Evolutionary conservation across 2,113 vertebrate genomes (phyloP).

Genomic region (Piprites chloris): DNA sequence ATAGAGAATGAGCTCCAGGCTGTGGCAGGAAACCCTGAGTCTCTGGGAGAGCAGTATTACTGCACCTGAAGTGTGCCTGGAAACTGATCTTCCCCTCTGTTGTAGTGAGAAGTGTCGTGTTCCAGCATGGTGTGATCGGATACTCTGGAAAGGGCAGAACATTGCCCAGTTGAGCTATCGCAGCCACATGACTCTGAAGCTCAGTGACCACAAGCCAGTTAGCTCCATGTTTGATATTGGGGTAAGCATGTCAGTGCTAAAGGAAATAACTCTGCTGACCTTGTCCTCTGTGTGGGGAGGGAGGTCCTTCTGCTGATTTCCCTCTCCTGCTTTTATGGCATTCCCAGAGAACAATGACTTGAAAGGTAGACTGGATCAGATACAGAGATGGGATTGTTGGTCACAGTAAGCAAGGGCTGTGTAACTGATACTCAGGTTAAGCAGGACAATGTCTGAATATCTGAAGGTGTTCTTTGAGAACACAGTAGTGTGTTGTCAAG

Average conservation of each 20-base stretch:
- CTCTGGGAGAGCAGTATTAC: neutral
- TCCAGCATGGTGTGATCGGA: slow-evolving; percentile 95
- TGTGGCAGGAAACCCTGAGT: neutral
- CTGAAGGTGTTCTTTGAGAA: neutral
- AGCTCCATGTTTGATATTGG: slow-evolving; percentile 86
- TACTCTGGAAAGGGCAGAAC: slow-evolving; percentile 91
- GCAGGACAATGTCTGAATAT: neutral
- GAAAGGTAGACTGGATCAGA: neutral
- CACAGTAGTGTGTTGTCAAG: neutral
- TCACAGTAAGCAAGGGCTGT: neutral
- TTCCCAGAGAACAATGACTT: neutral
- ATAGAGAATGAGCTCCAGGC: neutral
- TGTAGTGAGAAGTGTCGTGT: slow-evolving; percentile 91
- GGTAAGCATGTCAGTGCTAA: slow-evolving; percentile 72
- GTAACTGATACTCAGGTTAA: neutral
- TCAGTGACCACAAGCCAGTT: slow-evolving; percentile 97
- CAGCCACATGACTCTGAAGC: slow-evolving; percentile 91
- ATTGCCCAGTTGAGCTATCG: slow-evolving; percentile 84
- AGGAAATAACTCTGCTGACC: neutral
- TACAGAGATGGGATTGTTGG: neutral
- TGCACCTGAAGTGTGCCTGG: neutral
- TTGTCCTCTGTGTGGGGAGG: neutral
- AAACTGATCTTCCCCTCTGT: neutral
- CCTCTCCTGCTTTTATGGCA: neutral
- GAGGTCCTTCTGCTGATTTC: neutral